Evolutionary conservation across 1,140 invertebrate species (phyloP), one percentile per base, ranked within the genome.

Genomic region (Mactra quadrangularis): DNA sequence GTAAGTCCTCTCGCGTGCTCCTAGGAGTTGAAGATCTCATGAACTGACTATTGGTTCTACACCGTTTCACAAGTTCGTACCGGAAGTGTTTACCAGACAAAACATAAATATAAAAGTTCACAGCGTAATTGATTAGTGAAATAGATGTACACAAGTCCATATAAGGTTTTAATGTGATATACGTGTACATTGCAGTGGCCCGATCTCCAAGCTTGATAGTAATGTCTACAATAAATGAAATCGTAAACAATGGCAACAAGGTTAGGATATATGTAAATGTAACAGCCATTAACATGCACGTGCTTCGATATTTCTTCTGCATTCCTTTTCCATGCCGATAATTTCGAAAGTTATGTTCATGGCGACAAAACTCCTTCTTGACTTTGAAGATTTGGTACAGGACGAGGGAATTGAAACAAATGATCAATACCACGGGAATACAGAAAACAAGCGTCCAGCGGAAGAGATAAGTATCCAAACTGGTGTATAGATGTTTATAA

Each of bases 91-190:
- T 86, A 13, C 89, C 90, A 22, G 87, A 90, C 35, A 90, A 47
- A n/a, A 91, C 85, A 62, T 90, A 90, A 33, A 91, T 89, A 75
- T 87, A 90, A 70, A 91, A 90, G 72, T 90, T 91, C 19, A 87
- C 83, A 22, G 82, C 88, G 57, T 91, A 90, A 79, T 91, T 91
- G n/a, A 88, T 25, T 22, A 87, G 84, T 0, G 87, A 86, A 15
- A 89, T 70, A 19, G 84, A 87, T 57, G 79, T 68, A 15, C 87
- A 60, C 13, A 90, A 22, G n/a, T 88, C 68, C 19, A 74, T 68
- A 68, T 82, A 87, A 17, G 90, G 89, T 33, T 68, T 72, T 15
- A 87, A 45, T 0, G 52, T 70, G 3, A 86, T 17, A 19, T 84
- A 68, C 15, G 87, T 45, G 0, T 66, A 35, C 7, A 19, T 38